Conservation (phyloP, 1,140 invertebrate species). For the Atta texana region DNA sequence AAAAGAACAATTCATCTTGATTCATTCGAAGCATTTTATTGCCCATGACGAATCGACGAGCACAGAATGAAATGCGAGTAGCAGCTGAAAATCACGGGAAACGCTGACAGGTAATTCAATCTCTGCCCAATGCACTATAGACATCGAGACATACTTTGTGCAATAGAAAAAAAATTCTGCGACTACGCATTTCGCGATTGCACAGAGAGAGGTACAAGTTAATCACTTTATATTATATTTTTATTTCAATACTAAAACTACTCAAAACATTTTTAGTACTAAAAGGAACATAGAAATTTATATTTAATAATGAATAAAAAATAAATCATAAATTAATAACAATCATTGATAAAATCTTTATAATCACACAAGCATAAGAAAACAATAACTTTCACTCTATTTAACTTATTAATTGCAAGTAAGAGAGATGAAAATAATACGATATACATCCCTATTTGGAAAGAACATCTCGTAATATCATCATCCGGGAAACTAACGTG, state of each 20-base stretch:
- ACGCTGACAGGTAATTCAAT: conserved; percentile 66
- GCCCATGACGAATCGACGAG: conserved; percentile 30
- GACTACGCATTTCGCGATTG: conserved; percentile 5
- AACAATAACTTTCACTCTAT: neutral
- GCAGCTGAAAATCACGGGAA: conserved; percentile 47
- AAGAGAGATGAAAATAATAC: neutral
- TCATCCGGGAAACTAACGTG: conserved; percentile 1
- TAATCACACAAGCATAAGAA: neutral
- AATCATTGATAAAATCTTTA: neutral
- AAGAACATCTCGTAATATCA: conserved; percentile 37
- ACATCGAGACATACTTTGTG: neutral
- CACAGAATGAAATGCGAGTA: conserved; percentile 27
- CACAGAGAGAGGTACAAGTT: neutral
- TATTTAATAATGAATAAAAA: neutral
- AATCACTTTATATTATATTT: neutral
- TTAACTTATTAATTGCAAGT: neutral
- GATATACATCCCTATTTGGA: neutral
- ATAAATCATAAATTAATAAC: neutral
- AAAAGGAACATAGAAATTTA: neutral
- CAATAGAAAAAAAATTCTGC: conserved; percentile 9
- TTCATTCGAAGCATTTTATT: conserved; percentile 54
- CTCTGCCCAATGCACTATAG: conserved; percentile 35
- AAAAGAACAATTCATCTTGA: conserved; percentile 22
- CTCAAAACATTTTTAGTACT: neutral
- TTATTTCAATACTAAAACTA: neutral